Base-by-base conservation (phyloP, 1,140 invertebrate species). In the Heliconius congener region DNA sequence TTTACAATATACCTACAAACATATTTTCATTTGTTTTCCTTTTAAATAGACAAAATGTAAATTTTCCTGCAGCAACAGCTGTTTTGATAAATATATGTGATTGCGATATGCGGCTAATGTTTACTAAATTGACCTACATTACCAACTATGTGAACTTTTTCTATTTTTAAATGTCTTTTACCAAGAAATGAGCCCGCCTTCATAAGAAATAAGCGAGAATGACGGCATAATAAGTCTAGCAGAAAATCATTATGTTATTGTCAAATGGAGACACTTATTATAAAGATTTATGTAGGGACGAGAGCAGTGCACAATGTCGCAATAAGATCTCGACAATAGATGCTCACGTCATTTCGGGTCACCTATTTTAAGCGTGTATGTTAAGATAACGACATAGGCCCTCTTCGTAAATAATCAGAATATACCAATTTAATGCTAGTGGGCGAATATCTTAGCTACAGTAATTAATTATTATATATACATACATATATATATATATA, bases 301-400 rank as follows among this genome's bases (percentile, higher is more conserved):
- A 60, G 60, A 66, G 60, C 60, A 30, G n/a, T 66, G 60, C 60
- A 30, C 76, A 55, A 66, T 78, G 72, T 75, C 78, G 66, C 74
- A 79, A 84, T 81, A 81, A 86, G 82, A 82, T 82, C 85, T 84
- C 77, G 81, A 77, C 82, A 84, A 84, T 84, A 79, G 79, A 70
- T 39, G 81, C 77, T 84, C 82, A 75, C 79, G 83, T 86, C 81
- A 86, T 80, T 81, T 77, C 81, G 66, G 76, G 82, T 70, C 80
- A 81, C 78, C 81, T 86, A 86, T 86, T 85, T 85, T 85, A 84
- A 83, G 76, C 82, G 39, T 76, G 52, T 73, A 77, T 66, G 74
- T 73, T 76, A 74, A 73, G 81, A 76, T 76, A 71, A 39, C 42
- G n/a, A 30, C 37, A 46, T 78, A 80, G 71, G 78, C 77, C 80